These are phyloP conservation scores for Callionymus lyra DNA, from an alignment of 2,113 vertebrate species.

Conservation along the genomic window DNA sequence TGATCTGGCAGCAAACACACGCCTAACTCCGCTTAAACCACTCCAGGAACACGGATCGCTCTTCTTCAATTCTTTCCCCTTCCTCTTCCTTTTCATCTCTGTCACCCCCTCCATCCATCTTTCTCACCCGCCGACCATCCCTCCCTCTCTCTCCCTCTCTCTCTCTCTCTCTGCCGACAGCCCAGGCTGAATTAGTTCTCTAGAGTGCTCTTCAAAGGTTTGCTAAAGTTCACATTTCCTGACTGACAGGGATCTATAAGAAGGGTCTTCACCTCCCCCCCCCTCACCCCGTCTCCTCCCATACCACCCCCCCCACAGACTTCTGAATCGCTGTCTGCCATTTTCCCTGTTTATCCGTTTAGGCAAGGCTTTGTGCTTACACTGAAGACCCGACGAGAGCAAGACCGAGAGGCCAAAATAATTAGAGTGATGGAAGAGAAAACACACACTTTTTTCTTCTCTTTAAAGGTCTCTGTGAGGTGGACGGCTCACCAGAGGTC, in stretches of 20 bases:
- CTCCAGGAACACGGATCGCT: conserved; percentile 51
- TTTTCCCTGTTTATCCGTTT: conserved; percentile 55
- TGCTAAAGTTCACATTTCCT: conserved; percentile 68
- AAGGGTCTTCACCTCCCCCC: conserved; percentile 50
- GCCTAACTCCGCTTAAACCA: conserved; percentile 57
- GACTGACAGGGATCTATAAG: conserved; percentile 69
- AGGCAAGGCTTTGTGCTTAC: conserved; percentile 42
- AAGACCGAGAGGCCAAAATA: conserved; percentile 21
- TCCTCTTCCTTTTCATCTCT: conserved; percentile 27
- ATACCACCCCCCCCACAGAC: conserved; percentile 36
- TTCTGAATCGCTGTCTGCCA: conserved; percentile 47
- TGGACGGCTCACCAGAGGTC: conserved; percentile 4
- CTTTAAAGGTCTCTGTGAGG: not conserved
- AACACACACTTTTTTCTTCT: too few species aligned
- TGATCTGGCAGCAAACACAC: conserved; percentile 70
- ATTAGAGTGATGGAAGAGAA: not conserved
- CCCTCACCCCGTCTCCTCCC: conserved; percentile 30
- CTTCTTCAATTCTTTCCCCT: conserved; percentile 17
- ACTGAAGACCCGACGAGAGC: conserved; percentile 40
- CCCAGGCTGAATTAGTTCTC: conserved; percentile 65
- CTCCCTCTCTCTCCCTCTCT: conserved; percentile 2
- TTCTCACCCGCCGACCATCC: conserved; percentile 29
- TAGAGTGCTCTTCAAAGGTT: conserved; percentile 69
- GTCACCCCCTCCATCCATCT: conserved; percentile 13
- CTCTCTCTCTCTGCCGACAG: conserved; percentile 41